Conservation (phyloP, 2,113 vertebrate genomes). For the Apodemus speciosus region DNA sequence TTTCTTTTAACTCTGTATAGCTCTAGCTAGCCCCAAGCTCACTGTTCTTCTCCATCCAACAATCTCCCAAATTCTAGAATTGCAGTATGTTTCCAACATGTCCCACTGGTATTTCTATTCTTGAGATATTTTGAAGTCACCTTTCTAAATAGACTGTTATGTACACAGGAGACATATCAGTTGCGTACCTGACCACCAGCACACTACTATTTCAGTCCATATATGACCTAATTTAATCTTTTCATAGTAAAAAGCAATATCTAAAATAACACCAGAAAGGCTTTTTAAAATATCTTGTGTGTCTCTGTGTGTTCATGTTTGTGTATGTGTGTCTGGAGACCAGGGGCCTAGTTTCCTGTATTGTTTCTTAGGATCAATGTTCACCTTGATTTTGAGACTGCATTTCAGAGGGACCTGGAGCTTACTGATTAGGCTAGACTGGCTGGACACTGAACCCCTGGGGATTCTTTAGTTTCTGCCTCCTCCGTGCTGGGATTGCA, state of each 20-base stretch:
- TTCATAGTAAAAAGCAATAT: conserved; percentile 41
- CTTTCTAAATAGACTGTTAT: background rate
- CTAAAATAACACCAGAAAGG: background rate
- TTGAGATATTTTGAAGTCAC: background rate
- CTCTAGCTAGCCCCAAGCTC: background rate
- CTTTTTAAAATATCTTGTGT: background rate
- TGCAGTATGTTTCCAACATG: background rate
- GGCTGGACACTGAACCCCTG: background rate
- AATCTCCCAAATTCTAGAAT: background rate
- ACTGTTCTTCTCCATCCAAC: background rate
- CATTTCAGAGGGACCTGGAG: background rate
- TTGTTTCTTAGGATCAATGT: background rate
- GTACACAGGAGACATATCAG: background rate
- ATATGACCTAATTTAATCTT: background rate
- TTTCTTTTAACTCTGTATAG: background rate
- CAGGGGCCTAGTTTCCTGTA: background rate
- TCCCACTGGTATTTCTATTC: background rate
- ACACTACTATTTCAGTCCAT: conserved; percentile 23
- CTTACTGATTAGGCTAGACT: background rate
- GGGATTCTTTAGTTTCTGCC: background rate
- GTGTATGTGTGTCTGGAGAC: background rate
- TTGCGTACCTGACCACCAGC: background rate
- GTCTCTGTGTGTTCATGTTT: background rate
- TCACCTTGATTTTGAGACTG: background rate
- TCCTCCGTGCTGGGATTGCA: background rate